Percentiles rank a stretch among this genome's conserved stretches.
phyloP scores from a whole-genome alignment of 2,797 vertebrate species.

The Acanthornis magna region DNA sequence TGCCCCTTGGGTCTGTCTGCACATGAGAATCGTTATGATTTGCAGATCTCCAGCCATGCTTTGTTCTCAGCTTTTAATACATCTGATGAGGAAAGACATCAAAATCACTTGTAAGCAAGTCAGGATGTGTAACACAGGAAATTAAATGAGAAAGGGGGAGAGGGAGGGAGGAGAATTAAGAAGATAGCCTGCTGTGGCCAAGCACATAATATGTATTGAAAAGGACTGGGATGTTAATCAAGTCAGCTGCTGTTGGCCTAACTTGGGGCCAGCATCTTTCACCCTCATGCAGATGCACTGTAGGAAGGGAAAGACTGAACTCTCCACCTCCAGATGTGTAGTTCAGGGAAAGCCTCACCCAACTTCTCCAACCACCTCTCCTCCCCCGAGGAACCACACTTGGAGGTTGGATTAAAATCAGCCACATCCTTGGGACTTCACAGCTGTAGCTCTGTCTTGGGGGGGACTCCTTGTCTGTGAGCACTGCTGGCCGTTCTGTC shows the following conservation, averaged over 20 bases:
- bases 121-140: not conserved
- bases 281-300: not conserved
- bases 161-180: not conserved
- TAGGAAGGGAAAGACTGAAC: not conserved
- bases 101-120: not conserved
- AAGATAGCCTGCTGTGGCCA: not conserved
- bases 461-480: not conserved
- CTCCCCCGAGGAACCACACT: not conserved
- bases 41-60: not conserved
- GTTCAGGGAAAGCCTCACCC: not conserved
- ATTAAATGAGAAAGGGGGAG: not conserved
- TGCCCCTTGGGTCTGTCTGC: not conserved
- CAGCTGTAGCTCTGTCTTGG: not conserved
- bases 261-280: not conserved
- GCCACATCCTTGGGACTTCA: not conserved
- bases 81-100: not conserved
- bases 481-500: not conserved
- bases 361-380: not conserved
- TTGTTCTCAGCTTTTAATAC: not conserved
- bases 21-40: not conserved
- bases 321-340: not conserved
- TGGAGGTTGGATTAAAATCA: not conserved
- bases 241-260: not conserved
- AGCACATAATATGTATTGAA: not conserved
- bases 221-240: not conserved